phyloP scores from a whole-genome alignment of 2,113 vertebrate species.

The Cavia porcellus region DNA sequence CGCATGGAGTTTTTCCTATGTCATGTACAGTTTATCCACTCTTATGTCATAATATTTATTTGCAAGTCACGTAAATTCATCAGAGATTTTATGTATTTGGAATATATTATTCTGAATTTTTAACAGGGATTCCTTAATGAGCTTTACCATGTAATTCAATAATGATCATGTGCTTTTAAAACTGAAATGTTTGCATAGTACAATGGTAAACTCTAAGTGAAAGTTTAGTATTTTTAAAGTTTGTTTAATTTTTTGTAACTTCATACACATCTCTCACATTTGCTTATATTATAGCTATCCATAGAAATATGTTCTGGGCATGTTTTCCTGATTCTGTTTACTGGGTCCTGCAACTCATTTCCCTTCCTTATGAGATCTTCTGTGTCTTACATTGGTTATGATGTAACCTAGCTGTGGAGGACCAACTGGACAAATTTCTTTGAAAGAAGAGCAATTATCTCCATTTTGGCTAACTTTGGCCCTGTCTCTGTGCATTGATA shows the following conservation, averaged over 20 bases:
- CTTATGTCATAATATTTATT: background rate
- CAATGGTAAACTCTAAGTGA: background rate
- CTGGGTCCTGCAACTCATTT: background rate
- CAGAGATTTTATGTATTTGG: background rate
- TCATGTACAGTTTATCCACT: background rate
- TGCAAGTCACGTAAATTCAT: background rate
- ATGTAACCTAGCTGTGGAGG: background rate
- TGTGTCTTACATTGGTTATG: too few species aligned
- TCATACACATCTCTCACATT: background rate
- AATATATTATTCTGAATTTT: background rate
- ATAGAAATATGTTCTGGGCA: background rate
- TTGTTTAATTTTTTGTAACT: background rate
- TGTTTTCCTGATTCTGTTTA: background rate
- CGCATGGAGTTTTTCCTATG: background rate
- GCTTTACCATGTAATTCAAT: background rate
- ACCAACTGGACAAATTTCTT: too few species aligned
- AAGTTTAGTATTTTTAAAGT: background rate
- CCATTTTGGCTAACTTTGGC: too few species aligned
- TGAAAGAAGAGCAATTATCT: too few species aligned
- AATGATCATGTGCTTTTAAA: background rate
- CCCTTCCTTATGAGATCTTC: background rate
- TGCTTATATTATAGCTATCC: background rate
- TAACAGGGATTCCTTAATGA: constrained; percentile 22
- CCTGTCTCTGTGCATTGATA: too few species aligned
- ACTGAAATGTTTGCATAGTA: background rate